Conservation (phyloP, 2,113 vertebrate genomes). For the Casuarius casuarius region DNA sequence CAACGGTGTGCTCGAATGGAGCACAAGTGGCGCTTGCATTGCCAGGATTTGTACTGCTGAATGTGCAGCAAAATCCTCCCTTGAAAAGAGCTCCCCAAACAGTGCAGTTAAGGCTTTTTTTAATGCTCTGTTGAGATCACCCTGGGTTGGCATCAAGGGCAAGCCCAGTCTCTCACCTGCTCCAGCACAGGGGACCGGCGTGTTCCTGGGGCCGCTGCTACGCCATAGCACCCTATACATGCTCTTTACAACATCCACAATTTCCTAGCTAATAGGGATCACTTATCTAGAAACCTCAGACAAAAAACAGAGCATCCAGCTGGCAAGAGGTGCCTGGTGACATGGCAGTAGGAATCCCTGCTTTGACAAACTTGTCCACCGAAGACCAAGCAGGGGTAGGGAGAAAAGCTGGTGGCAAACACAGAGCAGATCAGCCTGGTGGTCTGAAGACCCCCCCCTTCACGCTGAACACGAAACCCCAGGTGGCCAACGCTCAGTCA, state of each 20-base stretch:
- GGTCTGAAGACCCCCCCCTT: background rate
- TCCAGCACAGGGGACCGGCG: background rate
- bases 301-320: background rate
- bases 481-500: background rate
- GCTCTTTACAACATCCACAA: background rate
- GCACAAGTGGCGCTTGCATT: background rate
- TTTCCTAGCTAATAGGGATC: background rate
- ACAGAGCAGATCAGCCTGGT: background rate
- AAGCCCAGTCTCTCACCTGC: background rate
- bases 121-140: slow-evolving; percentile 20
- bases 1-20: background rate
- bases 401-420: background rate
- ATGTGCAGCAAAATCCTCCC: slow-evolving; percentile 14
- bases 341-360: background rate
- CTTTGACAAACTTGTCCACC: background rate
- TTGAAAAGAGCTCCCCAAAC: background rate
- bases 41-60: background rate
- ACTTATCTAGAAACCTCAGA: background rate
- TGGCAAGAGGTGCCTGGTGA: background rate
- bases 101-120: slow-evolving; percentile 13
- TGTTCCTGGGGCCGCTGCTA: background rate
- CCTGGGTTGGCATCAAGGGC: background rate
- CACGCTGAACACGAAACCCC: fast-evolving
- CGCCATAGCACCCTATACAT: background rate
- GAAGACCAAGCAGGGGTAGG: background rate